Evolutionary conservation across 2,888 invertebrate genomes (phyloP), one percentile per base, ranked within the genome.

Genomic region (Caenorhabditis wallacei): DNA sequence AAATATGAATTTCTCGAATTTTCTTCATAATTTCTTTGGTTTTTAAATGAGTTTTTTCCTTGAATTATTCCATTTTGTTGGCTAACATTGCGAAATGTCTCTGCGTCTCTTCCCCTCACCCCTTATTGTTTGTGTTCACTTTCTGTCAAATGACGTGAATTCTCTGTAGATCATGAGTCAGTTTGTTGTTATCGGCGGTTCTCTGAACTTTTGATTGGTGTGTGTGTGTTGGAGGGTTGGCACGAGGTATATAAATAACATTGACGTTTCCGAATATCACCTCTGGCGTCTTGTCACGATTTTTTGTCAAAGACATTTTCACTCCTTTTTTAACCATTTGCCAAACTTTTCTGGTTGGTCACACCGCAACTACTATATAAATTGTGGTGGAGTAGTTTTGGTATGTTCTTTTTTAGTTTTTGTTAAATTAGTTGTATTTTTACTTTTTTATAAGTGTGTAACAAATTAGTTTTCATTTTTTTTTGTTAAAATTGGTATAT

Each of bases 61-160:
- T n/a, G 43, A 56, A 46, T 46, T 63, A 37, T 30, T 18, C 20
- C 30, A 18, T 11, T 46, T 64, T 37, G 35, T 75, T 75, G 59
- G 18, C 18, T 24, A 66, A 48, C 43, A 75, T 75, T 75, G 66
- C 66, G 75, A 75, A 75, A 75, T 66, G 24, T 48, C 20, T 8
- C 37, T 40, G 30, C 30, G 8, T 16, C 61, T 26, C 24, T 26
- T 26, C 18, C 46, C 11, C 46, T 16, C 10, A 13, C 56, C 30
- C n/a, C 35, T n/a, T 10, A 30, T 35, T 46, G 63, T 63, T 43
- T 66, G 26, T 18, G 40, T 54, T 51, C 37, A 10, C 63, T 43
- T 30, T 37, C 18, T 35, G 51, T 11, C 18, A 54, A 63, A 18
- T 72, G 72, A 72, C 63, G 72, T 72, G 72, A 48, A 43, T 22